Percentiles rank a stretch among this genome's conserved stretches.
Evolutionary conservation across 2,888 invertebrate genomes (phyloP).

Genomic region (Philonicus albiceps): DNA sequence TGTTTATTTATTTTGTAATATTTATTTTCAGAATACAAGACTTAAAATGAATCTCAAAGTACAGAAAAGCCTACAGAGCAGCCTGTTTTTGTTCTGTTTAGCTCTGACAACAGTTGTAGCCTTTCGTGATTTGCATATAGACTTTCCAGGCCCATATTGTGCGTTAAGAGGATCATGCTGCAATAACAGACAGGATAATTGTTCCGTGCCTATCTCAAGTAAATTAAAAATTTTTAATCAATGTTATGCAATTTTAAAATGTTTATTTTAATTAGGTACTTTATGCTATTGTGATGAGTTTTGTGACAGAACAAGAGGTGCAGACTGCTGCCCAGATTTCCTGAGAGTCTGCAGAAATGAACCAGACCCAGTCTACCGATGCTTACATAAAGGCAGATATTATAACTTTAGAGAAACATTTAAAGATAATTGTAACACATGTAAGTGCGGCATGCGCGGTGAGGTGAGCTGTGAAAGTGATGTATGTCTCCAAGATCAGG

Average conservation of each 20-base stretch:
- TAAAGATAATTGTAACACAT: constrained; percentile 76
- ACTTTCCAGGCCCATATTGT: constrained; percentile 62
- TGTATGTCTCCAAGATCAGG: constrained; percentile 77
- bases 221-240: constrained; percentile 49
- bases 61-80: constrained; percentile 22
- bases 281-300: constrained; percentile 95
- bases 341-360: constrained; percentile 73
- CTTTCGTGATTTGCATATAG: constrained; percentile 46
- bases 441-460: constrained; percentile 67
- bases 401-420: constrained; percentile 66
- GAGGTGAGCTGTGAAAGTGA: constrained; percentile 71
- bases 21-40: constrained; percentile 42
- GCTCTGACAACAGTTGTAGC: constrained; percentile 21
- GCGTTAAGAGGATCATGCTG: constrained; percentile 71
- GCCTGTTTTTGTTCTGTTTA: constrained; percentile 31
- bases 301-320: constrained; percentile 76
- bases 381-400: constrained; percentile 62
- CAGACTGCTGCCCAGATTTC: constrained; percentile 95
- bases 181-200: constrained; percentile 76
- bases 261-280: constrained; percentile 68
- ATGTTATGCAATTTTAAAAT: background rate
- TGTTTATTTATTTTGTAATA: background rate
- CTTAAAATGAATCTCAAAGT: constrained; percentile 46
- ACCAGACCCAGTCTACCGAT: constrained; percentile 49
- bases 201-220: constrained; percentile 81